Percentiles rank a stretch among this genome's conserved stretches.
Evolutionary conservation across 2,113 vertebrate genomes (phyloP).

Genomic region (Poeciliopsis occidentalis): DNA sequence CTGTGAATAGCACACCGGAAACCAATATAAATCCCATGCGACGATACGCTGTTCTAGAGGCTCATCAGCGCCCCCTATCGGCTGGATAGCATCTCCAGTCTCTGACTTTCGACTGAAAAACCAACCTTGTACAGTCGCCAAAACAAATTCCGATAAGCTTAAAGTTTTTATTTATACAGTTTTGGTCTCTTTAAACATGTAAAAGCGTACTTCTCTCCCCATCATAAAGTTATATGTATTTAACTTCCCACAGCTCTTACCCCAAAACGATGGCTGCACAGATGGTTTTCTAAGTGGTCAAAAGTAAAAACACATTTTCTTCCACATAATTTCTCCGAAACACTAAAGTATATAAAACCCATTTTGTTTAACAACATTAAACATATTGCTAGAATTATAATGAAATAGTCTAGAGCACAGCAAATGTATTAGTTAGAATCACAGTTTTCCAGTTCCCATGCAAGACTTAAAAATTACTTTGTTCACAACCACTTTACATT

Average conservation of each 20-base stretch:
- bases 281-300: not conserved
- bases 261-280: not conserved
- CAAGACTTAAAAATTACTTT: too few species aligned
- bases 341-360: not conserved
- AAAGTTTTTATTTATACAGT: too few species aligned
- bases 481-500: not conserved
- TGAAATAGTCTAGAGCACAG: too few species aligned
- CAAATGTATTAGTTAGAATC: too few species aligned
- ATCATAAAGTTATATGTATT: too few species aligned
- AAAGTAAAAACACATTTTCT: not conserved
- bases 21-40: conserved; percentile 18
- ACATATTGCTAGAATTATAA: too few species aligned
- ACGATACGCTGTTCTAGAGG: not conserved
- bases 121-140: not conserved
- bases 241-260: not conserved
- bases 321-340: not conserved
- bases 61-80: conserved; percentile 26
- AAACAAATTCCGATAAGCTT: not conserved
- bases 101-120: not conserved
- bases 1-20: conserved; percentile 33
- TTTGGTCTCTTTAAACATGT: too few species aligned
- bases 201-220: too few species aligned
- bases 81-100: not conserved
- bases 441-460: too few species aligned
- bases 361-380: not conserved